Evolutionary conservation across 2,888 invertebrate species (phyloP).

Genomic region (Malachius bipustulatus): DNA sequence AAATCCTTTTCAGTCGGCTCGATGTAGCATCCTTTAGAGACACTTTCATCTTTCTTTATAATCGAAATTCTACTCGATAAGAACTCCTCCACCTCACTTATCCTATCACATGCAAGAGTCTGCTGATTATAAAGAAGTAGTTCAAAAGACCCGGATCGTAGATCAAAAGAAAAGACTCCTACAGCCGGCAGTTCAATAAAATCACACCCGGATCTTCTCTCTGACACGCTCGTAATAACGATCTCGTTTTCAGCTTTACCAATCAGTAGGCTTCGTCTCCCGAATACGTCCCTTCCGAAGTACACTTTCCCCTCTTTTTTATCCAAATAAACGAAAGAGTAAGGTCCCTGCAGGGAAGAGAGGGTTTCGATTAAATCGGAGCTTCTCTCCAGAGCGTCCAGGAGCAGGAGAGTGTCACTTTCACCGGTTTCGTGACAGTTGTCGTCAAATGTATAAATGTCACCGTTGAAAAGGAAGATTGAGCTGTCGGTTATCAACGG

Average conservation of each 20-base stretch:
- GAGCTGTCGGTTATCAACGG: conserved; percentile 53
- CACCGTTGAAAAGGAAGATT: conserved; percentile 78
- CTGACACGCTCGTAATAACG: conserved; percentile 43
- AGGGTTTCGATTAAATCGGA: conserved; percentile 36
- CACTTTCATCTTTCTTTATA: conserved; percentile 9
- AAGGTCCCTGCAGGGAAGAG: conserved; percentile 63
- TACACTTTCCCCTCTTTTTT: conserved; percentile 47
- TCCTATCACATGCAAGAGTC: conserved; percentile 23
- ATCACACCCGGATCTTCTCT: conserved; percentile 41
- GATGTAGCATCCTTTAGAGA: conserved; percentile 14
- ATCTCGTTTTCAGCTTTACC: conserved; percentile 35
- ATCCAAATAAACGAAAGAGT: conserved; percentile 67
- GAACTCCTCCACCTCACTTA: conserved; percentile 30
- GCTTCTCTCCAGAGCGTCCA: conserved; percentile 33
- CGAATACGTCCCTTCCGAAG: conserved; percentile 77
- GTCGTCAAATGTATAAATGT: conserved; percentile 43
- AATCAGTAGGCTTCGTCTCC: conserved; percentile 71
- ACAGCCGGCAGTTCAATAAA: conserved; percentile 51
- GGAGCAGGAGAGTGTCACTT: conserved; percentile 45
- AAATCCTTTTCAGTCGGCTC: conserved; percentile 20
- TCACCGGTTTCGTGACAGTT: conserved; percentile 24
- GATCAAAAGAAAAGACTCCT: conserved; percentile 44
- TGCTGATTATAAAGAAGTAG: conserved; percentile 19
- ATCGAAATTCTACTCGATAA: conserved; percentile 27
- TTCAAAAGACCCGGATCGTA: conserved; percentile 31